Base-by-base conservation (phyloP, 92 coral and sea anemone genomes). In the Pocillopora meandrina region DNA sequence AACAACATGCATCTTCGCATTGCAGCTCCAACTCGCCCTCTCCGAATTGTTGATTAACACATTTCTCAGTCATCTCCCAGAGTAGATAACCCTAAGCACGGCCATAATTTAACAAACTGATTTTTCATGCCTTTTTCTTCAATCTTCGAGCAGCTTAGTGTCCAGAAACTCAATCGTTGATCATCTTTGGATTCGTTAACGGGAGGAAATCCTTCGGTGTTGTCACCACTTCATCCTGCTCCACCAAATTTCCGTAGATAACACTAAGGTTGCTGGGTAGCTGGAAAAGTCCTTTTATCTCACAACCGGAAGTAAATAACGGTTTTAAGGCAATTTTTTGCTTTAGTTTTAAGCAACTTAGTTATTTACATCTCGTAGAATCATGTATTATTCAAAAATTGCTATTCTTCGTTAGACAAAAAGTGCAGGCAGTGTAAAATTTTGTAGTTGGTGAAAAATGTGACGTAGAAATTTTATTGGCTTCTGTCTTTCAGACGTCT, bases 241-340 rank as follows among this genome's bases (percentile, higher is more conserved):
- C 90, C 81, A 1, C 94, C 94, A 82, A 91, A 88, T 74, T 91
- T 87, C 70, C 85, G 92, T n/a, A 88, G 18, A 88, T 76, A 17
- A 91, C 92, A 35, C 87, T 71, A 10, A 76, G 89, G 34, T 91
- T 91, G 17, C 88, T 23, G 26, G 26, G 26, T 23, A 23, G 26
- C 26, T 1, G 26, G 26, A 23, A 23, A 23, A 23, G 26, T 23
- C 26, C 26, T 23, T 23, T 23, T 26, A 26, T 26, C 31, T 26
- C 31, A 26, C 1, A 26, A 26, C 31, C 31, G 31, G 31, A 26
- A 26, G 31, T 26, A 26, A 26, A 26, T 26, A 26, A 26, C 31
- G 31, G 31, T 26, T 26, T 26, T 26, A 26, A 26, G 31, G 31
- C 31, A 26, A 26, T 26, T 26, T 26, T 26, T 26, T 26, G 31